Base-by-base conservation (phyloP, 92 coral and sea anemone species). In the Parazoanthus atlanticus region DNA sequence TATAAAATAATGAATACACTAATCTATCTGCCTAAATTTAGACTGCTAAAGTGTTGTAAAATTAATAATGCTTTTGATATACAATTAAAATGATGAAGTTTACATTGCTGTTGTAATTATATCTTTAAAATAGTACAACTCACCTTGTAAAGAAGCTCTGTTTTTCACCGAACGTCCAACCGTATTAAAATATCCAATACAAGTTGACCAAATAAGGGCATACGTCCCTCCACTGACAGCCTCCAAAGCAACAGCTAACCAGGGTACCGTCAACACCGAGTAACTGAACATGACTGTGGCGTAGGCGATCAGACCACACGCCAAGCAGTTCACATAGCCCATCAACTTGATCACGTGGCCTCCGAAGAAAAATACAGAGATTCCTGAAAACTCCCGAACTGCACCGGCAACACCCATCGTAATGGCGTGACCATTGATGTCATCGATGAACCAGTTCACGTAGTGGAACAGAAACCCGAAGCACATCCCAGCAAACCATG, bases 401-500 rank as follows among this genome's bases (percentile, higher is more conserved):
- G 97, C 98, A 4, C 97, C 98, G 0, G 99, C 97, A 26, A 95
- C 95, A 8, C 98, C 99, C 99, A 97, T 97, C 16, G 91, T 88
- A 2, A 93, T 23, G 34, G 97, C 89, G 13, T 96, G 84, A 12
- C 99, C 99, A 23, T 93, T 91, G 15, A 90, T 84, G 86, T 96
- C 98, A 74, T 97, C 99, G 40, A 97, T 93, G 80, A 82, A 94
- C 99, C 99, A 97, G 92, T 95, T 95, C 33, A 97, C 98, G 38
- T 95, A 97, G 78, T 97, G 98, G 73, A 97, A 92, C 69, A 97
- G 89, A 65, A 95, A 94, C 13, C 99, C 99, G 47, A 89, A 95
- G 79, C 99, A 95, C 70, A 93, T 89, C 58, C 99, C 99, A 21
- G 95, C 94, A 86, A 94, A 97, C 52, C 93, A 89, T 17, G 96